Base-by-base conservation (phyloP, 2,888 invertebrate genomes). In the Ormyrus nitidulus region DNA sequence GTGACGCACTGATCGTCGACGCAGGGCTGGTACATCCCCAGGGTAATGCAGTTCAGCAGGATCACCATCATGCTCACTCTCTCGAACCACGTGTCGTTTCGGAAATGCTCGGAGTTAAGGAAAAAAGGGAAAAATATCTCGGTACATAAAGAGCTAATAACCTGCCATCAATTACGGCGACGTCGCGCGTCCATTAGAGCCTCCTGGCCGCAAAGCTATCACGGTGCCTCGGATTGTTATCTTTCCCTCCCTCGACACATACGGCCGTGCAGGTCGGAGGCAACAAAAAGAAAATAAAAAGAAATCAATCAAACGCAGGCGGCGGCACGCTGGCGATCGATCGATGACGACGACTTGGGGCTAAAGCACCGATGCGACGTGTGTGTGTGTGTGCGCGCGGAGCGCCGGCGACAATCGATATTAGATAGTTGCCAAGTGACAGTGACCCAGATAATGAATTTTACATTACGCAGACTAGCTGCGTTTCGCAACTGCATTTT, bases 1-100 rank as follows among this genome's bases (percentile, higher is more conserved):
- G 96, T 95, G 83, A 94, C 92, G 91, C 99, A 99, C 86, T 95
- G 93, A 88, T 97, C 97, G 91, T 98, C 99, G 87, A 97, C 96
- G 91, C 99, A 99, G 46, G 99, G 99, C 92, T 99, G 97, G 92
- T 99, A 99, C 99, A 99, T 99, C 82, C 99, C 99, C 88, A 99
- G 93, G 11, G 99, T 99, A 85, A 99, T 93, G 92, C 99, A 99
- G 93, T 99, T 99, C 89, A 99, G 93, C 86, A 99, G 92, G 89
- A 99, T 99, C 84, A 99, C 98, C 92, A 97, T 93, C 97, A 99
- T 99, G 88, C 98, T 99, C 88, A 99, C 93, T 85, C 99, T 94
- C 93, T 99, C 99, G 93, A 99, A 99, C 99, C 99, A 99, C 92
- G 96, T 97, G 90, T 82, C 84, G 91, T 3, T 51, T 51, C n/a